These are phyloP conservation scores for Pseudanteris insignis DNA, from an alignment of 2,888 invertebrate genomes.

Conservation along the genomic window DNA sequence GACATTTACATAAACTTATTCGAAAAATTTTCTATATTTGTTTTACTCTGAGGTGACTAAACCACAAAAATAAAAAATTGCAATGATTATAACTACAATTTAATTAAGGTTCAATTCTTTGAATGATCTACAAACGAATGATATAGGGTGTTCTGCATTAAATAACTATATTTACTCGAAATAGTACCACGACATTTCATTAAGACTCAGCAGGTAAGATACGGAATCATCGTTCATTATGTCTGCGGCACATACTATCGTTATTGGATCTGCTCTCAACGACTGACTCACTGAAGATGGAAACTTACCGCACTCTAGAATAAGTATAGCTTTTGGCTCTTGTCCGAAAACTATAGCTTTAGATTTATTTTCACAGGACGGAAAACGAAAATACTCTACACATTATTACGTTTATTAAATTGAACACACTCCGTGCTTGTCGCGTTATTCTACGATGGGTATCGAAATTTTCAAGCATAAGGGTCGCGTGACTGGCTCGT, in stretches of 20 bases:
- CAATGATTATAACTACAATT: no score
- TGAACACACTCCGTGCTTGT: slow-evolving; percentile 53
- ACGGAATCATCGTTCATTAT: slow-evolving; percentile 14
- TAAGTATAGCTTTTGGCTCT: slow-evolving; percentile 50
- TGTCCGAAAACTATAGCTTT: no score
- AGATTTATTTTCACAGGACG: slow-evolving; percentile 2
- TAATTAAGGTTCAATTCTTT: no score
- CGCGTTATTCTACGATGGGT: slow-evolving; percentile 49
- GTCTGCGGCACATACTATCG: slow-evolving; percentile 32
- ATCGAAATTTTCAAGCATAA: slow-evolving; percentile 52
- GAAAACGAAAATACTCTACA: slow-evolving; percentile 62
- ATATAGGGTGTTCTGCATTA: no score
- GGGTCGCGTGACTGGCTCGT: slow-evolving; percentile 58
- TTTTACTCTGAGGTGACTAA: no score
- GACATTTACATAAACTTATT: no score
- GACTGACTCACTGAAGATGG: slow-evolving; percentile 10
- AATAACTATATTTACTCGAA: slow-evolving; percentile 34
- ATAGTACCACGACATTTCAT: neutral
- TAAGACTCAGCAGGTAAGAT: no score
- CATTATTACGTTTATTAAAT: slow-evolving; percentile 66
- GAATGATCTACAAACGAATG: no score
- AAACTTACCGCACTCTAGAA: slow-evolving; percentile 34
- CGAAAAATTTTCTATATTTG: no score
- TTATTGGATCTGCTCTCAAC: slow-evolving; percentile 30
- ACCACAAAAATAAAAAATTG: no score